A percentile compares a stretch with the other conserved stretches of the same genome.
Conservation (phyloP, 2,797 vertebrate genomes). For the Dicrostonyx torquatus region DNA sequence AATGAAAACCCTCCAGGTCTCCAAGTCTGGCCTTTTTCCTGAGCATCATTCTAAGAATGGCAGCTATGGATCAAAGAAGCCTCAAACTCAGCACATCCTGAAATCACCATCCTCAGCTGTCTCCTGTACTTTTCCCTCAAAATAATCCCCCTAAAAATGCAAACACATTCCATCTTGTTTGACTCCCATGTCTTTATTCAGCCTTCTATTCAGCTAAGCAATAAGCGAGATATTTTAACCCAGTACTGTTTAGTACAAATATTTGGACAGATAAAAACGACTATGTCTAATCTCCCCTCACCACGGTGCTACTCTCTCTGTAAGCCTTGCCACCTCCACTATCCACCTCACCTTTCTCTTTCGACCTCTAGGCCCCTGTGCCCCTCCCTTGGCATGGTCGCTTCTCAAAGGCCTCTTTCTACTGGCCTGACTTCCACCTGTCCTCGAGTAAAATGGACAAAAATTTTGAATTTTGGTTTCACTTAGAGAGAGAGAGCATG, state of each 20-base stretch:
- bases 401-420: not conserved
- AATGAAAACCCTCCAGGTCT: not conserved
- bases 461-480: not conserved
- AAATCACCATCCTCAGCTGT: not conserved
- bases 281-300: not conserved
- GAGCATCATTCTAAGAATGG: not conserved
- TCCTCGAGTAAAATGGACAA: not conserved
- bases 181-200: not conserved
- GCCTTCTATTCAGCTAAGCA: not conserved
- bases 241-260: not conserved
- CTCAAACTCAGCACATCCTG: not conserved
- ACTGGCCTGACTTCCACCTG: not conserved
- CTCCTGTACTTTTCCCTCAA: not conserved
- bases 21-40: not conserved
- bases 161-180: not conserved
- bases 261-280: not conserved
- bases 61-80: not conserved
- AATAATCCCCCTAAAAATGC: not conserved
- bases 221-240: not conserved
- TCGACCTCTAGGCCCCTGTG: not conserved
- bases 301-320: no score
- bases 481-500: not conserved
- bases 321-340: not conserved
- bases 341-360: not conserved
- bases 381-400: rapidly evolving